Percentiles rank a stretch among this genome's conserved stretches.
Evolutionary conservation across 2,797 vertebrate species (phyloP).

Genomic region (Lateolabrax maculatus): DNA sequence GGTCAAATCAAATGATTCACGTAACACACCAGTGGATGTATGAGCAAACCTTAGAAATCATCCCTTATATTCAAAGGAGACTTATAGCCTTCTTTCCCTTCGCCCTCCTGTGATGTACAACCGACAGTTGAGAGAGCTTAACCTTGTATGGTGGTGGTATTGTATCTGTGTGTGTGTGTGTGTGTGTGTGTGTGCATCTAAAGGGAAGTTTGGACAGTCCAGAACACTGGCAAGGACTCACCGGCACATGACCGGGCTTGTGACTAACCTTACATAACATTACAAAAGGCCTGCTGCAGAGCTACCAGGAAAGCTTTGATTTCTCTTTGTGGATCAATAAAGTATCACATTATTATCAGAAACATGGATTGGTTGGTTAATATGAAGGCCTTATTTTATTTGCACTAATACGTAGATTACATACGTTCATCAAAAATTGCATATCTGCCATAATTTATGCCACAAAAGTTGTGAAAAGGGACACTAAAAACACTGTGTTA

Average conservation of each 20-base stretch:
- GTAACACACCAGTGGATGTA: neutral
- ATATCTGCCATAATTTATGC: neutral
- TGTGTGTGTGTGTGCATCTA: conserved; percentile 24
- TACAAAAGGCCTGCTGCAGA: conserved; percentile 37
- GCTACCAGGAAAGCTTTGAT: conserved; percentile 57
- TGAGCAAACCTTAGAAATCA: conserved; percentile 21
- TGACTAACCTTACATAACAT: conserved; percentile 71
- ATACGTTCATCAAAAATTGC: neutral
- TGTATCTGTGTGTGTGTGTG: conserved; percentile 29
- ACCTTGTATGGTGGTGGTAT: conserved; percentile 73
- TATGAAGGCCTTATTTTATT: neutral
- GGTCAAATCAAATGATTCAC: conserved; percentile 29
- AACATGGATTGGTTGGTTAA: neutral
- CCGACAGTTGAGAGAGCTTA: conserved; percentile 43
- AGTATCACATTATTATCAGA: conserved; percentile 48
- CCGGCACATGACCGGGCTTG: conserved; percentile 69
- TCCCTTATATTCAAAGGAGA: conserved; percentile 9
- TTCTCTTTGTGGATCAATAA: conserved; percentile 53
- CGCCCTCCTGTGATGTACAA: conserved; percentile 17
- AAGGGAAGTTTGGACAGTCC: conserved; percentile 69
- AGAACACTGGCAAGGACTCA: conserved; percentile 48
- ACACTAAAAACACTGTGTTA: no score
- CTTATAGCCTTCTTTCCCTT: neutral
- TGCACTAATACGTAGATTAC: neutral
- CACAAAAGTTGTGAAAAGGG: neutral